These are phyloP conservation scores for Diuraphis noxia DNA, from an alignment of 1,140 invertebrate species.

Conservation along the genomic window DNA sequence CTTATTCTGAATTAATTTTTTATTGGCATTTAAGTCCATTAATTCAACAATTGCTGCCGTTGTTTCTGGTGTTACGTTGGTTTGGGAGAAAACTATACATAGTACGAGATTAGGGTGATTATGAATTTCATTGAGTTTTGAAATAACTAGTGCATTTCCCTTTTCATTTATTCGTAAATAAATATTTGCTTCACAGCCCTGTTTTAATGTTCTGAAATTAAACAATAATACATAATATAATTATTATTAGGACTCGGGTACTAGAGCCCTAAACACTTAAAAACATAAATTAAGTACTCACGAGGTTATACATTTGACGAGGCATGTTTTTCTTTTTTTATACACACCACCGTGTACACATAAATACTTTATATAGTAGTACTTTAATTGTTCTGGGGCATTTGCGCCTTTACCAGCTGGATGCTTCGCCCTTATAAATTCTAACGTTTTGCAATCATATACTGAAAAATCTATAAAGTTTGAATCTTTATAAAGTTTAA, in stretches of 20 bases:
- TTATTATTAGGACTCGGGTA: not conserved
- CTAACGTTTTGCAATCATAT: not conserved
- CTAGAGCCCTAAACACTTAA: no score
- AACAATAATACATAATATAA: not conserved
- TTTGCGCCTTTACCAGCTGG: not conserved
- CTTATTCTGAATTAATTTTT: not conserved
- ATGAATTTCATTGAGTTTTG: not conserved
- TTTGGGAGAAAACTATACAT: not conserved
- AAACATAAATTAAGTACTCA: no score
- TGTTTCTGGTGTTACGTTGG: not conserved
- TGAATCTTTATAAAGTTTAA: not conserved
- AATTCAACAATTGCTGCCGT: not conserved
- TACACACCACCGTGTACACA: no score
- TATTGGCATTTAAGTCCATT: not conserved
- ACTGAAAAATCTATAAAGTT: not conserved
- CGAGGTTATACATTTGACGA: no score
- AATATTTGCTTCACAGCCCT: not conserved
- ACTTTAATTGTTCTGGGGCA: not conserved
- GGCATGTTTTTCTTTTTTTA: no score
- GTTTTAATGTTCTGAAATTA: not conserved
- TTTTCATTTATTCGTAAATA: not conserved
- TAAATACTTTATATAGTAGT: not conserved
- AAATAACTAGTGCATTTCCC: not conserved
- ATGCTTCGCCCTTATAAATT: not conserved
- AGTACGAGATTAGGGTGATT: not conserved